phyloP scores from a whole-genome alignment of 2,113 vertebrate genomes.

The Mesitornis unicolor region DNA sequence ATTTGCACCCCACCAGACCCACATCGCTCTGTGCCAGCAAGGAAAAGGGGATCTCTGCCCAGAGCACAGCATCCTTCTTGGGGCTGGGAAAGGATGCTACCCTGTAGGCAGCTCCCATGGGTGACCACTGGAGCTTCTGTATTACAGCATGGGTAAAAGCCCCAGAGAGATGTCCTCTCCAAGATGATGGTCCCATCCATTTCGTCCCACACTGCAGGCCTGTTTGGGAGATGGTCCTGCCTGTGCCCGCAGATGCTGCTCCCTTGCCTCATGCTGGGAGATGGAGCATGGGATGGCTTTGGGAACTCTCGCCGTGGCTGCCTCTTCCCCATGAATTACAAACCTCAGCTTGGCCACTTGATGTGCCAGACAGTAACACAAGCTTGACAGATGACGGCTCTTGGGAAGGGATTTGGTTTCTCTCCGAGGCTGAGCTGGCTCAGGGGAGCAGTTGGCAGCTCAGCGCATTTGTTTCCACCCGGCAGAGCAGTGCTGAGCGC shows the following conservation, averaged over 20 bases:
- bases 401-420: constrained; percentile 2
- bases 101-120: neutral
- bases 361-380: constrained; percentile 10
- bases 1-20: neutral
- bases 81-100: neutral
- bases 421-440: neutral
- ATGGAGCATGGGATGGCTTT: neutral
- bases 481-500: accelerated
- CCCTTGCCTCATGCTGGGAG: neutral
- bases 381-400: constrained; percentile 38
- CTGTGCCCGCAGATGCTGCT: neutral
- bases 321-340: neutral
- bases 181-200: neutral
- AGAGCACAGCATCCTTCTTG: neutral
- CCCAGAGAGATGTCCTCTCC: neutral
- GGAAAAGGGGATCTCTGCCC: neutral
- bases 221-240: neutral
- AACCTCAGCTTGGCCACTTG: constrained; percentile 25
- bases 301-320: accelerated
- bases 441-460: constrained; percentile 50
- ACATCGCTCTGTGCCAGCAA: accelerated
- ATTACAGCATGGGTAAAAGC: neutral
- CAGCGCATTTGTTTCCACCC: neutral
- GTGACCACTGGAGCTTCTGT: neutral
- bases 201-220: too few species aligned